Conservation (phyloP, 2,113 vertebrate species). For the Eubucco bourcierii region DNA sequence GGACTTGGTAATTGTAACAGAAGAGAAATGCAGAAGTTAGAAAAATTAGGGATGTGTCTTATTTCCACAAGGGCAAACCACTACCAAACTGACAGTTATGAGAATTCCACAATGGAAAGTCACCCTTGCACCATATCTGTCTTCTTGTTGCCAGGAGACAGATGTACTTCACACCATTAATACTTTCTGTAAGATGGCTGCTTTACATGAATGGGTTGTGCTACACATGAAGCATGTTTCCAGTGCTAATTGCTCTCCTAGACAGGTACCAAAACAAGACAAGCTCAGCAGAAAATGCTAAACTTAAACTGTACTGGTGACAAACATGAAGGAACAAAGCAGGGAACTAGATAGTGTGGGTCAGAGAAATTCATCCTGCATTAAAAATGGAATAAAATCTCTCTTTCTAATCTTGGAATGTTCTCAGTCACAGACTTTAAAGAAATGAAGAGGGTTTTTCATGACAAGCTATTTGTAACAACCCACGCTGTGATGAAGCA, state of each 20-base stretch:
- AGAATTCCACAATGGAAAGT: neutral
- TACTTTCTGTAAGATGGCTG: neutral
- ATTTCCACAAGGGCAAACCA: neutral
- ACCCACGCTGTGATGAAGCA: neutral
- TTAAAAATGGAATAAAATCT: neutral
- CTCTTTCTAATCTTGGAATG: neutral
- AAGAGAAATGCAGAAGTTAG: neutral
- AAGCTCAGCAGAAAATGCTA: neutral
- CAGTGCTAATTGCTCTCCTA: neutral
- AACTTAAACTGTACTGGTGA: neutral
- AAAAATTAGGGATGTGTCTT: neutral
- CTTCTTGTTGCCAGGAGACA: neutral
- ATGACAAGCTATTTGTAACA: neutral
- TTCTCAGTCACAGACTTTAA: neutral
- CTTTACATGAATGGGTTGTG: neutral
- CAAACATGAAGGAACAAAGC: neutral
- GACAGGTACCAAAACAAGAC: neutral
- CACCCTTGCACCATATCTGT: accelerated
- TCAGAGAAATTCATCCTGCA: neutral
- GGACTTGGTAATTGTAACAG: neutral
- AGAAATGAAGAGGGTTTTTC: neutral
- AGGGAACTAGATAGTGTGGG: neutral
- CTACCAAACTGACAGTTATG: neutral
- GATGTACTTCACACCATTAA: neutral
- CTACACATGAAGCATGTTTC: accelerated